Conservation (phyloP, 2,888 invertebrate genomes). For the Acronicta aceris region DNA sequence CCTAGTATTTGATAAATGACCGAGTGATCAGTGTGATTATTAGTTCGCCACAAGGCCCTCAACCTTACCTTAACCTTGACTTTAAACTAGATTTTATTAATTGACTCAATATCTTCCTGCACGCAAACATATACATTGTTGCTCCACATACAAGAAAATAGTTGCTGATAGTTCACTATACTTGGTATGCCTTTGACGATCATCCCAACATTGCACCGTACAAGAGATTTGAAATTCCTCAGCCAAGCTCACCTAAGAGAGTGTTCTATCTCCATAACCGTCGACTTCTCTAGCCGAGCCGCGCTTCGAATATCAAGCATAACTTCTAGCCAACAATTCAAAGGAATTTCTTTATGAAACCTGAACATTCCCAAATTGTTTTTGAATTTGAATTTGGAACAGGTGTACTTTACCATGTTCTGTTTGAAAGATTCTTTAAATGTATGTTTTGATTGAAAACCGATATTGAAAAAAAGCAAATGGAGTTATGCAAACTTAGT, state of each 20-base stretch:
- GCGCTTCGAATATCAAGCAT: constrained; percentile 43
- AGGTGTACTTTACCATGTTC: constrained; percentile 30
- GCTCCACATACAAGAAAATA: background rate
- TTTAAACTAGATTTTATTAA: background rate
- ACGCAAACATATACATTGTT: background rate
- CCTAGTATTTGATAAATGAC: too few species aligned
- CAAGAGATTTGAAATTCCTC: constrained; percentile 49
- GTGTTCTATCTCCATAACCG: constrained; percentile 36
- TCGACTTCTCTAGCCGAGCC: constrained; percentile 32
- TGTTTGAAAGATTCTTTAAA: constrained; percentile 24
- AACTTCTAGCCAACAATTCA: constrained; percentile 53
- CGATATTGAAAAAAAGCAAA: too few species aligned
- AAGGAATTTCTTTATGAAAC: constrained; percentile 58
- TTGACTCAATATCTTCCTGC: too few species aligned
- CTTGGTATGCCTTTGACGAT: constrained; percentile 40
- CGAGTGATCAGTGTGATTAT: too few species aligned
- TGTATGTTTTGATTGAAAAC: constrained; percentile 7
- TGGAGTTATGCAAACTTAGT: too few species aligned
- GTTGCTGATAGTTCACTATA: constrained; percentile 24
- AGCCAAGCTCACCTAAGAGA: constrained; percentile 23
- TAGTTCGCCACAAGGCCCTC: too few species aligned
- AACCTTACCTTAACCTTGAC: too few species aligned
- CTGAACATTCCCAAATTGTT: constrained; percentile 50
- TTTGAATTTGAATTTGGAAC: constrained; percentile 39
- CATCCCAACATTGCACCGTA: constrained; percentile 34